Percentiles rank a stretch among this genome's conserved stretches.
Conservation (phyloP, 2,797 vertebrate species). For the Philypnodon macrostomus region DNA sequence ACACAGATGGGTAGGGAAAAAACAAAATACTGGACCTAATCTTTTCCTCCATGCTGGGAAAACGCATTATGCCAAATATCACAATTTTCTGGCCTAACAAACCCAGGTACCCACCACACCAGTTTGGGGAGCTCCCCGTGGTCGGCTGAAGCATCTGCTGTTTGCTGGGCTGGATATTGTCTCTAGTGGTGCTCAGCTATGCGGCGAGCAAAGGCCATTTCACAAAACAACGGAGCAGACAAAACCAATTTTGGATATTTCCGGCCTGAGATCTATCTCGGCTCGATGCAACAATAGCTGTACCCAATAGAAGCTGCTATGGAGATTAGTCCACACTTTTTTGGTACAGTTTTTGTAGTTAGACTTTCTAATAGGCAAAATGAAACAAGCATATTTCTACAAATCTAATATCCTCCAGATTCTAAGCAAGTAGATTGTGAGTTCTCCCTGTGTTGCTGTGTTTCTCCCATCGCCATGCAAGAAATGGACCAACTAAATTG, state of each 20-base stretch:
- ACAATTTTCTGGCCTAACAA: conserved; percentile 26
- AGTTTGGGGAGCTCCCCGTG: conserved; percentile 19
- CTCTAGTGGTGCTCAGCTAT: conserved; percentile 13
- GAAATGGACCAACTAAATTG: too few relatives aligned
- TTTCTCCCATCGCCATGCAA: too few relatives aligned
- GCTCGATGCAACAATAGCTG: neutral
- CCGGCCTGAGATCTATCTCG: neutral
- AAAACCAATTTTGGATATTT: neutral
- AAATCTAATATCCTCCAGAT: too few relatives aligned
- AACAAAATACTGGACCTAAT: conserved; percentile 18
- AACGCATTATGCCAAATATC: conserved; percentile 27
- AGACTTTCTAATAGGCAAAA: too few relatives aligned
- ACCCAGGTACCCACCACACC: conserved; percentile 21
- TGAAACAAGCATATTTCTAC: too few relatives aligned
- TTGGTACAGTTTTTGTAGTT: too few relatives aligned
- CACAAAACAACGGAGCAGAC: neutral
- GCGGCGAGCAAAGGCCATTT: conserved; percentile 14
- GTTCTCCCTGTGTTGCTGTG: too few relatives aligned
- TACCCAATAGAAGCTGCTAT: neutral
- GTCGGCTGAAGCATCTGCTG: conserved; percentile 26
- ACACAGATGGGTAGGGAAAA: conserved; percentile 15
- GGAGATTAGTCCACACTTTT: too few relatives aligned
- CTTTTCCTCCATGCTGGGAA: conserved; percentile 23
- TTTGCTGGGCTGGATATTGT: conserved; percentile 36
- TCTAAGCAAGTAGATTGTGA: too few relatives aligned